These are phyloP conservation scores for Sebastes cheni DNA, from an alignment of 2,797 vertebrate species.

Conservation along the genomic window DNA sequence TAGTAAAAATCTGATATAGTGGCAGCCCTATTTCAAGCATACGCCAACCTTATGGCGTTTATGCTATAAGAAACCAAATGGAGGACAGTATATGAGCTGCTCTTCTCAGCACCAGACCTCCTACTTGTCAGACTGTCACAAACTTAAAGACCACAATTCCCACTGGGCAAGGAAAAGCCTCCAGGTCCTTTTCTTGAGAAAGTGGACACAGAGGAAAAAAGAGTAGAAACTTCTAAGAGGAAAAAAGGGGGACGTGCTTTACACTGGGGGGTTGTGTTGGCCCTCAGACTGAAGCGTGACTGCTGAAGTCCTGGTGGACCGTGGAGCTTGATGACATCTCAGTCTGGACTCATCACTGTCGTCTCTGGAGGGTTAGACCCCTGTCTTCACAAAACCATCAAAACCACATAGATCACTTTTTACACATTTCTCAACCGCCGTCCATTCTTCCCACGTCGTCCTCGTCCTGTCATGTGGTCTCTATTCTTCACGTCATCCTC, in stretches of 20 bases:
- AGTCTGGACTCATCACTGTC: constrained; percentile 31
- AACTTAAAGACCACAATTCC: background rate
- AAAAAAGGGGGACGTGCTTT: background rate
- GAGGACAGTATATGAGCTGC: background rate
- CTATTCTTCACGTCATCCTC: constrained; percentile 29
- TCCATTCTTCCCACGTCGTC: background rate
- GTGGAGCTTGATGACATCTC: constrained; percentile 35
- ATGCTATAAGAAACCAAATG: background rate
- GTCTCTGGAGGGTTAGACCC: constrained; percentile 14
- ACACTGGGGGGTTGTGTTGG: background rate
- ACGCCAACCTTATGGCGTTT: background rate
- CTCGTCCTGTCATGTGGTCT: constrained; percentile 33
- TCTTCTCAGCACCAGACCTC: background rate
- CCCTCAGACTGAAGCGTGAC: constrained; percentile 17
- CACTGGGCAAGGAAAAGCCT: background rate
- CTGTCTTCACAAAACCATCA: constrained; percentile 29
- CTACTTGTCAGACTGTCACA: background rate
- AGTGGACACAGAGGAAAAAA: background rate
- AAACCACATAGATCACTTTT: constrained; percentile 29
- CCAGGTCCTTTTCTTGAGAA: background rate
- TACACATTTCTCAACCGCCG: background rate
- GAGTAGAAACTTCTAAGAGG: background rate
- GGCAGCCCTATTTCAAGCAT: background rate
- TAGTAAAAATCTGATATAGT: background rate
- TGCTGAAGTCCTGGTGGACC: constrained; percentile 9